Evolutionary conservation across 2,113 vertebrate species (phyloP).

Genomic region (Oncorhynchus gorbuscha): DNA sequence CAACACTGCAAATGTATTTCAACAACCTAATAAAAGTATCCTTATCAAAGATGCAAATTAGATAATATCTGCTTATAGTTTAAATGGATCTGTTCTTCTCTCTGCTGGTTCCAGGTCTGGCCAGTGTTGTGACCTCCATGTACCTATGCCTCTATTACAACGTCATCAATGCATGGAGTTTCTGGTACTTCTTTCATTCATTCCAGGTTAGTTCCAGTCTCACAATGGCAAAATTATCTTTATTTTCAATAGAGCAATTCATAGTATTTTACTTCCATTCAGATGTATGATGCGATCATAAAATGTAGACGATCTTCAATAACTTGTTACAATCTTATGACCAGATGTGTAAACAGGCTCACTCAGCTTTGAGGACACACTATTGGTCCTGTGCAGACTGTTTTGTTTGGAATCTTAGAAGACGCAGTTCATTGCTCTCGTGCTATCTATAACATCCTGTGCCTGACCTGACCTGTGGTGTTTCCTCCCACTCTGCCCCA

Average conservation of each 20-base stretch:
- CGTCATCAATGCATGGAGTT: conserved; percentile 90
- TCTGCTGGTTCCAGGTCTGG: conserved; percentile 72
- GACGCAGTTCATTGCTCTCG: background rate
- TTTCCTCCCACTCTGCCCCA: conserved; percentile 43
- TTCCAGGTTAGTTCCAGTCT: conserved; percentile 82
- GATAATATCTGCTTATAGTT: too few species aligned
- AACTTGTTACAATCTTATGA: background rate
- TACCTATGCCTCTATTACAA: conserved; percentile 95
- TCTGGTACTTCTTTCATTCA: conserved; percentile 97
- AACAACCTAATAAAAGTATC: too few species aligned
- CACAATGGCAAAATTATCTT: background rate
- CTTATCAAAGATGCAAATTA: too few species aligned
- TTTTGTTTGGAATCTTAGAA: background rate
- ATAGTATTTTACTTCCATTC: background rate
- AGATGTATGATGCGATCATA: background rate
- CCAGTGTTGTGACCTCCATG: conserved; percentile 84
- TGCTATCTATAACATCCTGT: background rate
- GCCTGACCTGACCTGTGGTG: background rate
- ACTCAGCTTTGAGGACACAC: background rate
- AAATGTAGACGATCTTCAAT: background rate
- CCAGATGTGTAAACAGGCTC: background rate
- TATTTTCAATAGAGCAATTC: background rate
- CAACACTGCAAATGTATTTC: too few species aligned
- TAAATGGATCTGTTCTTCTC: background rate
- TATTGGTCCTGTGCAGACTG: background rate